Evolutionary conservation across 2,888 invertebrate genomes (phyloP), one percentile per base, ranked within the genome.

Genomic region (Nomada flava): DNA sequence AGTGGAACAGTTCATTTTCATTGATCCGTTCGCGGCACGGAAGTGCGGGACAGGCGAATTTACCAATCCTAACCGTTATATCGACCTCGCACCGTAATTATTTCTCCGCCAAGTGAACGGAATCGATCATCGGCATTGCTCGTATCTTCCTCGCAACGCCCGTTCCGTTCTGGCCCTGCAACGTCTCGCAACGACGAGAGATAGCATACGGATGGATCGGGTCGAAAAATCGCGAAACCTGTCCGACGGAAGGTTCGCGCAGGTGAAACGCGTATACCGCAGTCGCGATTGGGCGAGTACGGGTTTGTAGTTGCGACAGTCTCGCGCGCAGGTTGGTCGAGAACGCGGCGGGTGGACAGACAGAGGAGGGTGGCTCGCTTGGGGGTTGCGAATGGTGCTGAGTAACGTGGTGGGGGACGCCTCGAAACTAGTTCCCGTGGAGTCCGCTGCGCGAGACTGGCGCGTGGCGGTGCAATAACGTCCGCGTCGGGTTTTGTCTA

Each of bases 401-500:
- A 85, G 80, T 76, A 67, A 73, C 20, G 77, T 15, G 50, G 85
- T 79, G 89, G 87, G 88, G 87, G 88, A 88, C 72, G 85, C 86
- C 86, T 84, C 73, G 82, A 79, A 76, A 84, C 81, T 92, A 92
- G 93, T 93, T 92, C 88, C 64, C 84, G 81, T 81, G 77, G 88
- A 79, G 84, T 89, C 92, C 92, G 91, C 89, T 90, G 90, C 90
- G 93, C 92, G 92, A 90, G 85, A 90, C 89, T 91, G 92, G 91
- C 92, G 93, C 92, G 89, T 83, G 89, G 82, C 92, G 91, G 90
- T 93, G 93, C 92, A 91, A 92, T 91, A 92, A 90, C 91, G 89
- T 91, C 89, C 91, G 92, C 91, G 92, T 91, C 89, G 92, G 73
- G 90, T 88, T 91, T 36, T 88, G 92, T 89, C 92, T 90, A 86